A percentile compares a stretch with the other conserved stretches of the same genome.
Conservation (phyloP, 1,140 invertebrate genomes). For the Drosophila eugracilis region DNA sequence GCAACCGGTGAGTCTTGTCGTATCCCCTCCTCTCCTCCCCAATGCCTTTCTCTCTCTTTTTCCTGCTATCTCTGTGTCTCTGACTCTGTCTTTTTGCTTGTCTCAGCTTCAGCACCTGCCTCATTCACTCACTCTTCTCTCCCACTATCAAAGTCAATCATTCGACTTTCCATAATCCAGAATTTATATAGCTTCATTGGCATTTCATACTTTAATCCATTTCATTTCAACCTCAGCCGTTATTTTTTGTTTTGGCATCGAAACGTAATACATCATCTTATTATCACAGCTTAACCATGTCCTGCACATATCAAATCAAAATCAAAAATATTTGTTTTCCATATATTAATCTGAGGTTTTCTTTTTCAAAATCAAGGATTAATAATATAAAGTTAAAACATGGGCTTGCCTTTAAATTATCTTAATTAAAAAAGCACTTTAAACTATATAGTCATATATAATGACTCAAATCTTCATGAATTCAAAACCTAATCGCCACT, state of each 20-base stretch:
- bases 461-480: too few relatives aligned
- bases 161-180: constrained; percentile 1
- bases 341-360: too few relatives aligned
- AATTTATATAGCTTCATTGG: background rate
- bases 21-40: constrained; percentile 42
- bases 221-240: too few relatives aligned
- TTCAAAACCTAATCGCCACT: too few relatives aligned
- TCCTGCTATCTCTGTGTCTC: constrained; percentile 5
- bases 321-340: too few relatives aligned
- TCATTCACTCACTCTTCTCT: constrained; percentile 25
- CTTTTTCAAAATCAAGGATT: too few relatives aligned
- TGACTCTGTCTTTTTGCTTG: constrained; percentile 13
- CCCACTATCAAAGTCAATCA: constrained; percentile 22
- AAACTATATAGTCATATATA: too few relatives aligned
- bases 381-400: too few relatives aligned
- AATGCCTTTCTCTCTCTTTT: constrained; percentile 8
- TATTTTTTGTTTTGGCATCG: background rate
- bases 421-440: too few relatives aligned
- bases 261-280: background rate
- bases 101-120: constrained; percentile 33
- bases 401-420: too few relatives aligned
- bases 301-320: background rate
- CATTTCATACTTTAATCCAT: background rate
- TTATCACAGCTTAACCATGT: background rate
- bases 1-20: constrained; percentile 82